Evolutionary conservation across 2,888 invertebrate species (phyloP), one percentile per base, ranked within the genome.

Genomic region (Pelosia muscerda): DNA sequence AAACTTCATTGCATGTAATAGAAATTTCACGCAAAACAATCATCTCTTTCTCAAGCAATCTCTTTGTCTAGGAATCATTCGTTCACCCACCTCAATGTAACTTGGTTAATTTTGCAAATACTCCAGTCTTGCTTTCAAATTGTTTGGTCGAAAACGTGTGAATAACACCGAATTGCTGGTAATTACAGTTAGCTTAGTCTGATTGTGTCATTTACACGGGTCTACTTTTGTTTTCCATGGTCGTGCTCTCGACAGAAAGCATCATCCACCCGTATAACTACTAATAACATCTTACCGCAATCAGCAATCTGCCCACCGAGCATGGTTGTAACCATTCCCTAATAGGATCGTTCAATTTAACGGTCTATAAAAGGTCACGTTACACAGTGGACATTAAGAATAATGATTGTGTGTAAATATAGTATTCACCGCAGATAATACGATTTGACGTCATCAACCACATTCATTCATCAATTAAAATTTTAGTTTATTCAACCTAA

Each of bases 211-310:
- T 28, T 31, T 19, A 31, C 22, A 53, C 15, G 53, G 8, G 26
- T 5, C 22, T 22, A 53, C 22, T 53, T 53, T 28, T 23, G 54
- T 54, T 63, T 63, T 54, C 54, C n/a, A 28, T 15, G 3, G 53
- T 62, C 53, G 22, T 28, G 31, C 22, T 49, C 26, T 62, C 22
- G 13, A 62, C 28, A 15, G 15, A 53, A 62, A 34, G 38, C 42
- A 54, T 15, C 34, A 59, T 13, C 26, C 10, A 57, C 54, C 25
- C 25, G 54, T 34, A 26, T 63, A 58, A 65, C 28, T 55, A 57
- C 53, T 69, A 69, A 65, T 69, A 69, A 69, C 61, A 62, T 53
- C 65, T 62, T 65, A 53, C 69, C 69, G 22, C 65, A 65, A 62
- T 63, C 69, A 62, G 65, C 65, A 64, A 61, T 68, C 25, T 60